Conservation (phyloP, 2,113 vertebrate species). For the Atractosteus spatula region DNA sequence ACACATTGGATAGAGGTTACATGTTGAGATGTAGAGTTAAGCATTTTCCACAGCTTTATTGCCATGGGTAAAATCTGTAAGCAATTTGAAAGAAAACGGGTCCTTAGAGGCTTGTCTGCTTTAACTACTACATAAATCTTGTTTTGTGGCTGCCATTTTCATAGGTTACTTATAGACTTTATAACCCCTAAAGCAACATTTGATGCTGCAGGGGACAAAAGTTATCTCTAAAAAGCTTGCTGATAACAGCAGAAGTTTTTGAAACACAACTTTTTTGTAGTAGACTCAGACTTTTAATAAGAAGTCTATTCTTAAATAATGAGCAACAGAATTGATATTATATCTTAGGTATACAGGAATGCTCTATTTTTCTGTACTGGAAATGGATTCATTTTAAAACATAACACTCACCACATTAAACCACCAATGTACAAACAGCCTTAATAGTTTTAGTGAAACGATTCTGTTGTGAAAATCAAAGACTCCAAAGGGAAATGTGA, state of each 20-base stretch:
- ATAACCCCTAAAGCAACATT: background rate
- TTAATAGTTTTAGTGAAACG: background rate
- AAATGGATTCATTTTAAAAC: no score
- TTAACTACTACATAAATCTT: background rate
- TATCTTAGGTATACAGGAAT: no score
- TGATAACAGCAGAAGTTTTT: background rate
- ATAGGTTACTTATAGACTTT: background rate
- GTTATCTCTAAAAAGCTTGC: background rate
- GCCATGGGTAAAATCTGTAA: background rate
- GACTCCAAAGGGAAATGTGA: background rate
- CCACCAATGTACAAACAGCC: no score
- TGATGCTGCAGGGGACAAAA: background rate
- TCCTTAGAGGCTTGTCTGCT: background rate
- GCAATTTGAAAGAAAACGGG: background rate
- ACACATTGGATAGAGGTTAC: background rate
- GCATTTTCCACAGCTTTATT: conserved; percentile 6
- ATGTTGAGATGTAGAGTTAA: conserved; percentile 4
- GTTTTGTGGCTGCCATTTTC: background rate
- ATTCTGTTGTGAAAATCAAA: background rate
- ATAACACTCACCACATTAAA: no score
- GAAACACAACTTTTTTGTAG: no score
- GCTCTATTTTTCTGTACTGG: no score
- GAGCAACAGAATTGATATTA: no score
- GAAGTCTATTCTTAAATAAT: no score
- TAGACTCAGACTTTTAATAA: no score